Percentiles rank a stretch among this genome's conserved stretches.
phyloP scores from a whole-genome alignment of 1,140 invertebrate species.

The Drosophila sucinea region DNA sequence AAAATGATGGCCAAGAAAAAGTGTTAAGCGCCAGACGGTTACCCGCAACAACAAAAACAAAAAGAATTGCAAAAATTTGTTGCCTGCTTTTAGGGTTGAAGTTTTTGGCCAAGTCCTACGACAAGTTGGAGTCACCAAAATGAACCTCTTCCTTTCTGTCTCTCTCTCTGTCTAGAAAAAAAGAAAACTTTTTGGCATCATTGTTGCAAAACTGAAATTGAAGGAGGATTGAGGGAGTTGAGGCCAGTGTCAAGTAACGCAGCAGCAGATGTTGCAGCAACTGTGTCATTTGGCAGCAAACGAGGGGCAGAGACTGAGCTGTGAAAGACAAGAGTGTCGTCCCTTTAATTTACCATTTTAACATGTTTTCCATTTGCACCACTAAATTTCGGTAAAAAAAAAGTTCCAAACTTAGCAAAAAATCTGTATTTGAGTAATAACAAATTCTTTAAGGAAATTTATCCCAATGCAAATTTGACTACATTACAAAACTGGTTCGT shows the following conservation, averaged over 20 bases:
- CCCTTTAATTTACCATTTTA: not conserved
- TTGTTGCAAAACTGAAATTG: slow-evolving; percentile 12
- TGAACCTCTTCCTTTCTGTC: not conserved
- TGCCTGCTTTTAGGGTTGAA: not conserved
- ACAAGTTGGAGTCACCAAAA: slow-evolving; percentile 1
- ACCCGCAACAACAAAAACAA: not conserved
- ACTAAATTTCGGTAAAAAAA: not conserved
- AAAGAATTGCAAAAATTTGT: not conserved
- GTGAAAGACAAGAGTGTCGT: not conserved
- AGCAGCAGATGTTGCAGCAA: slow-evolving; percentile 11
- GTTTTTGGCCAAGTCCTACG: slow-evolving; percentile 7
- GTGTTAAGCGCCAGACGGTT: slow-evolving; percentile 10
- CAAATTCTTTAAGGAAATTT: no score
- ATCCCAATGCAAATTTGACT: no score
- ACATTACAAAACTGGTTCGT: no score
- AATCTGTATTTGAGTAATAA: no score
- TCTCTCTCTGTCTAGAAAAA: not conserved
- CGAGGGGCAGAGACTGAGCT: not conserved
- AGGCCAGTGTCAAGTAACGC: slow-evolving; percentile 12
- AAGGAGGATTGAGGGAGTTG: not conserved
- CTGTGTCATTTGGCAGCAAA: slow-evolving; percentile 1
- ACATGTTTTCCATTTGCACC: not conserved
- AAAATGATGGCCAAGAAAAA: slow-evolving; percentile 10
- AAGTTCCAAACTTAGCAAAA: no score
- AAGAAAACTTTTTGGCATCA: slow-evolving; percentile 7